A percentile compares a stretch with the other conserved stretches of the same genome.
Evolutionary conservation across 2,888 invertebrate species (phyloP).

Genomic region (Cantharis rufa): DNA sequence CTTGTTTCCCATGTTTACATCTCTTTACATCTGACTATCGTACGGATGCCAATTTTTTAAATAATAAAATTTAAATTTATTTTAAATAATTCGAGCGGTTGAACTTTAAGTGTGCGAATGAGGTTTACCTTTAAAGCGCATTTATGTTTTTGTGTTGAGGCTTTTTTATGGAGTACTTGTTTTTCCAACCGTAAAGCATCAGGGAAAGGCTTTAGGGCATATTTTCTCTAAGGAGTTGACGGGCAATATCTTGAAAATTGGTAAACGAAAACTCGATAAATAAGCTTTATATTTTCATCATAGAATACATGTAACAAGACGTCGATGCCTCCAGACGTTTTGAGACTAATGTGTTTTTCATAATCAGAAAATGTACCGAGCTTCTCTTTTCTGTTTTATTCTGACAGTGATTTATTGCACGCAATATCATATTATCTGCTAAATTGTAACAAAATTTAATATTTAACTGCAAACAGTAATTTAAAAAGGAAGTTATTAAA

Average conservation of each 20-base stretch:
- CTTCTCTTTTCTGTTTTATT: neutral
- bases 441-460: neutral
- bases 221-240: constrained; percentile 22
- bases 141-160: constrained; percentile 18
- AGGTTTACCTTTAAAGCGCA: constrained; percentile 15
- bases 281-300: constrained; percentile 26
- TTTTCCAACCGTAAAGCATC: constrained; percentile 20
- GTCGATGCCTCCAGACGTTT: constrained; percentile 10
- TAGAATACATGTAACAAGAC: constrained; percentile 8
- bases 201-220: constrained; percentile 17
- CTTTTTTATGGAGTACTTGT: constrained; percentile 23
- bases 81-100: neutral
- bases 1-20: constrained; percentile 27
- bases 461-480: neutral
- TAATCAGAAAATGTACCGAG: constrained; percentile 12
- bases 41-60: constrained; percentile 16
- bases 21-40: constrained; percentile 20
- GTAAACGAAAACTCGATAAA: constrained; percentile 26
- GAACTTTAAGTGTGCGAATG: neutral
- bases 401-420: constrained; percentile 8
- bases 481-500: neutral
- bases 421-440: neutral
- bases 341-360: constrained; percentile 17
- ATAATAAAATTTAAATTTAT: neutral
- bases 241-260: constrained; percentile 25